Base-by-base conservation (phyloP, 2,888 invertebrate species). In the Drosophila acutilabella region DNA sequence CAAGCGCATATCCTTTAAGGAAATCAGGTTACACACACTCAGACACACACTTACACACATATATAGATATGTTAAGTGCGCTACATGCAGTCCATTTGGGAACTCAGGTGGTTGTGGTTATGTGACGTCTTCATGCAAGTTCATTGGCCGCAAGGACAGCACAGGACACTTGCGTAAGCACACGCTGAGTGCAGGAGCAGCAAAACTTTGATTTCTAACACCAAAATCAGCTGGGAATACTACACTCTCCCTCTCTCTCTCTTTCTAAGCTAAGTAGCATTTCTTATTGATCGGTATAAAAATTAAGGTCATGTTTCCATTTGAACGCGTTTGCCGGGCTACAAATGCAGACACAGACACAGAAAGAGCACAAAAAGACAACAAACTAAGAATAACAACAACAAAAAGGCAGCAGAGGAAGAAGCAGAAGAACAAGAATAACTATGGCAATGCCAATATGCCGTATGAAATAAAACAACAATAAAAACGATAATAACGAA, bases 401-500 rank as follows among this genome's bases (percentile, higher is more conserved):
- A 13, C 57, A 65, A 57, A 23, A 75, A 45, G 33, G 33, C 0
- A 13, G 36, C 13, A 36, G 36, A 13, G 13, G 36, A 36, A 13
- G 13, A 36, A 36, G 33, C 33, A 23, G 30, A 30, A 30, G 6
- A 54, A 64, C 38, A 71, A 45, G 38, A 64, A 58, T n/a, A 45
- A 26, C 42, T 58, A 53, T 42, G 62, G 62, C 68, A 64, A 44
- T 74, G 70, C 78, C 74, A 78, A 80, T 80, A 80, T 80, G 76
- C 83, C 68, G 77, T 76, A 82, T 76, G 74, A 80, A 81, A 86
- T 78, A 74, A 89, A 78, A 78, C 72, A 90, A 89, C 80, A 81
- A 89, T 78, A 87, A 89, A 78, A 81, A 85, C 88, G 80, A 80
- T 84, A 87, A 80, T 76, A 89, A 87, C 80, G 79, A 89, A 77